Percentiles rank a stretch among this genome's conserved stretches.
These are phyloP conservation scores for Phanerotoma sp. DNA, from an alignment of 2,888 invertebrate species.

Conservation along the genomic window DNA sequence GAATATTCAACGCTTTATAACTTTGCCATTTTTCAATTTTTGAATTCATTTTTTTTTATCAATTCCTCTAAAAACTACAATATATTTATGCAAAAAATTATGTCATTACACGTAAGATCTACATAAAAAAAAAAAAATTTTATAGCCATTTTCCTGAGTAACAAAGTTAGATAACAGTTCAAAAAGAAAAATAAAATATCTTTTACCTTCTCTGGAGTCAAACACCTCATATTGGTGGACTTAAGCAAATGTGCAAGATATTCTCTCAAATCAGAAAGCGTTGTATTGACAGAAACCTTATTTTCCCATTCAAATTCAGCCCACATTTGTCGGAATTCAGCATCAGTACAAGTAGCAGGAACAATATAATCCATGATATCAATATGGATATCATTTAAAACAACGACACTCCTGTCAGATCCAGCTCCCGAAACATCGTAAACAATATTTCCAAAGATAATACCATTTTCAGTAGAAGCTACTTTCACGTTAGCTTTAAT, in stretches of 20 bases:
- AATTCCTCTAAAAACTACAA: too few species aligned
- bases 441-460: slow-evolving; percentile 99
- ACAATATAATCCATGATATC: slow-evolving; percentile 99
- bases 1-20: too few species aligned
- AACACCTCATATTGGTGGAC: slow-evolving; percentile 98
- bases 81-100: too few species aligned
- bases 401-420: slow-evolving; percentile 94
- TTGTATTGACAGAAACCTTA: slow-evolving; percentile 95
- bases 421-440: slow-evolving; percentile 94
- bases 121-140: slow-evolving; percentile 4
- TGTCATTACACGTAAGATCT: too few species aligned
- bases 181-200: too few species aligned
- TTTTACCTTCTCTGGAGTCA: slow-evolving; percentile 93
- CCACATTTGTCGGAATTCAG: slow-evolving; percentile 99
- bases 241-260: slow-evolving; percentile 90
- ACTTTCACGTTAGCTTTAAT: slow-evolving; percentile 99
- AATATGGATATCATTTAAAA: slow-evolving; percentile 98
- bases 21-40: too few species aligned
- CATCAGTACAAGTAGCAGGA: slow-evolving; percentile 90
- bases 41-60: too few species aligned
- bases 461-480: slow-evolving; percentile 99
- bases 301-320: slow-evolving; percentile 99
- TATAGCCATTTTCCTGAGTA: too few species aligned
- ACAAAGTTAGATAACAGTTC: too few species aligned
- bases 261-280: slow-evolving; percentile 86